Percentiles rank a stretch among this genome's conserved stretches.
These are phyloP conservation scores for Datnioides undecimradiatus DNA, from an alignment of 2,113 vertebrate genomes.

Conservation along the genomic window DNA sequence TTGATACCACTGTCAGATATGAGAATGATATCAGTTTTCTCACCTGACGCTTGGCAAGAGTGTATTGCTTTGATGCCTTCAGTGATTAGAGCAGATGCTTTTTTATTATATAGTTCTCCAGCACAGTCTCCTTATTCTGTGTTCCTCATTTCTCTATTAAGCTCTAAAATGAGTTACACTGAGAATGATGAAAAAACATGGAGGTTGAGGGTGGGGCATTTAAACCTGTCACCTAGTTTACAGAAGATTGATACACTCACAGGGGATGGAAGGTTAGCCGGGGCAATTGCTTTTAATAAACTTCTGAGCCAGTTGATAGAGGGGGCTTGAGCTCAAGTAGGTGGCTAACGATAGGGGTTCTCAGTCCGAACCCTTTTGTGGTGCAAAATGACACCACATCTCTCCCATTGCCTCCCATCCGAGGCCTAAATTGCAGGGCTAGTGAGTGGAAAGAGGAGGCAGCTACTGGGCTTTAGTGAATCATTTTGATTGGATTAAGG, in stretches of 20 bases:
- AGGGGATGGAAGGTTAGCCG: slow-evolving; percentile 67
- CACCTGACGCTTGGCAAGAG: background rate
- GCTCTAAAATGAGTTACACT: slow-evolving; percentile 8
- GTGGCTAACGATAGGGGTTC: slow-evolving; percentile 90
- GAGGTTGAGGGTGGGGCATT: slow-evolving; percentile 28
- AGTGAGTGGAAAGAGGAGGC: slow-evolving; percentile 78
- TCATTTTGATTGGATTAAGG: slow-evolving; percentile 99
- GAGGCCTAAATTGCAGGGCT: slow-evolving; percentile 82
- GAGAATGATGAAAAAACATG: slow-evolving; percentile 2
- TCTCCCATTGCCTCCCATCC: slow-evolving; percentile 83
- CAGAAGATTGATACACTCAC: slow-evolving; percentile 84
- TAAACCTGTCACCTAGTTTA: slow-evolving; percentile 84
- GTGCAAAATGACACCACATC: slow-evolving; percentile 86
- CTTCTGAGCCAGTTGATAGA: slow-evolving; percentile 87
- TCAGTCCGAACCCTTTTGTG: slow-evolving; percentile 86
- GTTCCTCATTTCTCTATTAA: background rate
- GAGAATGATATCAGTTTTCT: background rate
- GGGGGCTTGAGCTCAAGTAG: slow-evolving; percentile 86
- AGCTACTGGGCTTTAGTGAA: slow-evolving; percentile 89
- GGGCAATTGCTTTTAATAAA: slow-evolving; percentile 90
- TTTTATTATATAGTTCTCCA: background rate
- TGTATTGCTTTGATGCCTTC: background rate
- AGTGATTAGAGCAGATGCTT: background rate
- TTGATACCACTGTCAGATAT: background rate
- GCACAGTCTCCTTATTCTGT: background rate